phyloP scores from a whole-genome alignment of 2,888 invertebrate species.

The Drosophila vallismaia region DNA sequence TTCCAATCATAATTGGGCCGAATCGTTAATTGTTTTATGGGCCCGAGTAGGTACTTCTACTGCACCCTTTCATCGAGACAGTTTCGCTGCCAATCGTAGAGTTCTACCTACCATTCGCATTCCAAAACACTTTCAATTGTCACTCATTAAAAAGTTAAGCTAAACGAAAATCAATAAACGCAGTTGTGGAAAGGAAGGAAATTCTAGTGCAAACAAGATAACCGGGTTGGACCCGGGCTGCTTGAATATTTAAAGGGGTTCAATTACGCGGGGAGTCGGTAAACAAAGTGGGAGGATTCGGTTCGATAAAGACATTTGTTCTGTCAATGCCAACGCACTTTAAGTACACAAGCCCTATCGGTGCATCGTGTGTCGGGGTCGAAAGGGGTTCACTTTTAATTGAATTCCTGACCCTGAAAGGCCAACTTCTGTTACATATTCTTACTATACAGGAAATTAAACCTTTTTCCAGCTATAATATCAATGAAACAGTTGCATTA shows the following conservation, averaged over 20 bases:
- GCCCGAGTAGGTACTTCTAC: neutral
- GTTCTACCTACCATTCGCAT: constrained; percentile 10
- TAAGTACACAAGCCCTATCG: constrained; percentile 47
- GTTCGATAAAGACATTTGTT: constrained; percentile 32
- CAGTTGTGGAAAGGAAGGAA: constrained; percentile 10
- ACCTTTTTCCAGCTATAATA: neutral
- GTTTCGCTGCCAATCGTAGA: constrained; percentile 30
- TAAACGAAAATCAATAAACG: constrained; percentile 56
- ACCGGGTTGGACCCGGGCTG: neutral
- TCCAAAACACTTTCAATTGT: constrained; percentile 14
- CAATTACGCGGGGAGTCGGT: neutral
- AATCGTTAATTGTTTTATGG: neutral
- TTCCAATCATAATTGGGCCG: neutral
- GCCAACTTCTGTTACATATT: constrained; percentile 17
- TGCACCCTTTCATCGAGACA: neutral
- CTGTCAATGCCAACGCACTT: constrained; percentile 24
- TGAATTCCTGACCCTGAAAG: constrained; percentile 26
- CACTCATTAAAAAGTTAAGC: constrained; percentile 45
- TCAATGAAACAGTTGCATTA: neutral
- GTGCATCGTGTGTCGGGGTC: too few species aligned
- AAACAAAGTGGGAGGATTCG: constrained; percentile 1
- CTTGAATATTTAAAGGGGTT: constrained; percentile 27
- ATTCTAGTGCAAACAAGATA: constrained; percentile 38
- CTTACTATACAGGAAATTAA: neutral
- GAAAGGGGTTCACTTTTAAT: constrained; percentile 15